Evolutionary conservation across 2,113 vertebrate species (phyloP), one percentile per base, ranked within the genome.

Genomic region (Octodon degus): DNA sequence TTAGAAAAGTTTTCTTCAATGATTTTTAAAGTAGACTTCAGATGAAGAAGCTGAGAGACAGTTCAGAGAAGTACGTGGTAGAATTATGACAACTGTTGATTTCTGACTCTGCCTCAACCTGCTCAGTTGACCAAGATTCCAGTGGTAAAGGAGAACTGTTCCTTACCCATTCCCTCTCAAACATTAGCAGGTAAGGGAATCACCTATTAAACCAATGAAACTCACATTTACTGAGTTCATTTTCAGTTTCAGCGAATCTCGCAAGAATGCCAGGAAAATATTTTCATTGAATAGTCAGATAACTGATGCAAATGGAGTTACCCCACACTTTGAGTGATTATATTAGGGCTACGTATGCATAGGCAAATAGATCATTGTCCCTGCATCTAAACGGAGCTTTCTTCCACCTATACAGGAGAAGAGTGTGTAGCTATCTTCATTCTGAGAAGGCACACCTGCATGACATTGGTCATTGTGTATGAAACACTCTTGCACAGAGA

Each of bases 1-100:
- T 74, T 58, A 87, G 94, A 91, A 85, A 19, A 58, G 83, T 43
- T 37, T 32, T 74, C 24, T 53, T 92, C 22, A 50, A 14, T 68
- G 19, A 14, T 74, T 53, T 68, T 79, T 30, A 53, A 89, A 53
- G 6, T 86, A 60, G n/a, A 91, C 74, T 85, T 72, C 19, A 68
- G 40, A 72, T 3, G 5, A 89, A 50, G 40, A 63, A 11, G 58
- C 6, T 27, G n/a, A 93, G 20, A 58, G 4, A 47, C 4, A 16
- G 1, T 88, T 87, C n/a, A 62, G 32, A 13, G 7, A 89, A 81
- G 0, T 68, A 37, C 13, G 32, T 5, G 6, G 4, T 65, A 65
- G 14, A 87, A n/a, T 0, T 40, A 6, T 43, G 43, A 43, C 43
- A 76, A 32, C 50, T 4, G 0, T 27, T 30, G 62, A 0, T 53